These are phyloP conservation scores for Hippopotamyrus pictus DNA, from an alignment of 2,797 vertebrate species.

Conservation along the genomic window DNA sequence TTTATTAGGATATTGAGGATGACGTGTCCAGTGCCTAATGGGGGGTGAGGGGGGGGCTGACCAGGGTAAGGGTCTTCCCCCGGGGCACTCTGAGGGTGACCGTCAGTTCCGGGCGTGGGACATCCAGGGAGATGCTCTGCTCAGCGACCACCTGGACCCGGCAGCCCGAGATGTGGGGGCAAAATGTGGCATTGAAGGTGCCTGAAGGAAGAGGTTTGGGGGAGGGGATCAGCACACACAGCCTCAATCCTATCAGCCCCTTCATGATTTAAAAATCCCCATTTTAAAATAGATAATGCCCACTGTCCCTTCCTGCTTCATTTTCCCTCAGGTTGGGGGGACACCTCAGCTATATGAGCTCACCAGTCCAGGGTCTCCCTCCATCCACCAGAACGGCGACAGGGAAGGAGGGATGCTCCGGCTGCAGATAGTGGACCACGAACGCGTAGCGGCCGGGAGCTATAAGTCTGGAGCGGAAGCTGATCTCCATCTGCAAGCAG, in stretches of 20 bases:
- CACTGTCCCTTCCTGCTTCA: neutral
- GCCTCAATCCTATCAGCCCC: neutral
- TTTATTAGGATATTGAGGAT: neutral
- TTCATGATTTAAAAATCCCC: neutral
- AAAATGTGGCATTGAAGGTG: constrained; percentile 74
- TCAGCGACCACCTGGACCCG: constrained; percentile 65
- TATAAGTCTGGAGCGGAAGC: constrained; percentile 62
- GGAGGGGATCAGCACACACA: neutral
- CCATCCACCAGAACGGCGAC: constrained; percentile 66
- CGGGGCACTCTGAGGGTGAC: constrained; percentile 70
- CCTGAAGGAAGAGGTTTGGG: constrained; percentile 52
- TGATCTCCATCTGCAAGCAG: constrained; percentile 68
- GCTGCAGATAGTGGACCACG: constrained; percentile 77
- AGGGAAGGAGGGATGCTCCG: constrained; percentile 61
- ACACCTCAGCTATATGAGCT: constrained; percentile 32
- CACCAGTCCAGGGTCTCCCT: constrained; percentile 68
- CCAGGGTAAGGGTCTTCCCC: constrained; percentile 72
- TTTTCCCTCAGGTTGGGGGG: neutral
- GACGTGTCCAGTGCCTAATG: neutral
- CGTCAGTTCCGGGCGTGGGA: constrained; percentile 54
- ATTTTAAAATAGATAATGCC: neutral
- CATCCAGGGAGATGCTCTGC: constrained; percentile 68
- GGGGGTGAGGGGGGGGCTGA: constrained; percentile 43
- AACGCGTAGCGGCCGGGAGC: constrained; percentile 64
- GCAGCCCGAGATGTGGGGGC: constrained; percentile 79